Conservation (phyloP, 2,113 vertebrate species). For the Eptesicus fuscus region DNA sequence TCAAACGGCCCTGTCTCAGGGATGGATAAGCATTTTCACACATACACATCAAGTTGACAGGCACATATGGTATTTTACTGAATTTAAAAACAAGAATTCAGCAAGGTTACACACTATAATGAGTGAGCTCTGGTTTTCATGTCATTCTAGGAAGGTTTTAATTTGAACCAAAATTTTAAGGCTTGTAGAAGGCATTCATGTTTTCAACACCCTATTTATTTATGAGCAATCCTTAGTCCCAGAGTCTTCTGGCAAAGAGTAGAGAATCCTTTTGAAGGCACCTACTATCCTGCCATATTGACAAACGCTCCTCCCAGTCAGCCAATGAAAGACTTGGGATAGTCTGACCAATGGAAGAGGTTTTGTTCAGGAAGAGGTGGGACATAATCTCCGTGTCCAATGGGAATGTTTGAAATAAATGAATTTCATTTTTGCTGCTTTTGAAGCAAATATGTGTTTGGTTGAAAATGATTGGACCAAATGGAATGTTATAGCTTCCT, state of each 20-base stretch:
- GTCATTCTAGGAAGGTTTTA: neutral
- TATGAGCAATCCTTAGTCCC: neutral
- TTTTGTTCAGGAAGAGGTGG: neutral
- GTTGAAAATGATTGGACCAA: neutral
- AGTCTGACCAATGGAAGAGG: neutral
- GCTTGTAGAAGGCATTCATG: neutral
- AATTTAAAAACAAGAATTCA: constrained; percentile 46
- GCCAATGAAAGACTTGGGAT: neutral
- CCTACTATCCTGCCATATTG: neutral
- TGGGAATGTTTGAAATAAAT: neutral
- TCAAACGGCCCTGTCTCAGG: constrained; percentile 1
- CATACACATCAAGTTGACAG: neutral
- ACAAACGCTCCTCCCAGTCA: neutral
- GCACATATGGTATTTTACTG: constrained; percentile 25
- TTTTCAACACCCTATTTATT: neutral
- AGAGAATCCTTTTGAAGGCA: neutral
- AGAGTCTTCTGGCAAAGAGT: neutral
- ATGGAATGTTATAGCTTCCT: neutral
- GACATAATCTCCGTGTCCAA: neutral
- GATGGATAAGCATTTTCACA: constrained; percentile 35
- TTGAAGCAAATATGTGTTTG: constrained; percentile 24
- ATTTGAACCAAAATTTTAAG: constrained; percentile 25
- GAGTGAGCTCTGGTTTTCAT: constrained; percentile 8
- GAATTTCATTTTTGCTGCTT: constrained; percentile 6
- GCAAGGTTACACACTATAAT: constrained; percentile 9